These are phyloP conservation scores for Semaprochilodus insignis DNA, from an alignment of 2,797 vertebrate genomes.

Conservation along the genomic window DNA sequence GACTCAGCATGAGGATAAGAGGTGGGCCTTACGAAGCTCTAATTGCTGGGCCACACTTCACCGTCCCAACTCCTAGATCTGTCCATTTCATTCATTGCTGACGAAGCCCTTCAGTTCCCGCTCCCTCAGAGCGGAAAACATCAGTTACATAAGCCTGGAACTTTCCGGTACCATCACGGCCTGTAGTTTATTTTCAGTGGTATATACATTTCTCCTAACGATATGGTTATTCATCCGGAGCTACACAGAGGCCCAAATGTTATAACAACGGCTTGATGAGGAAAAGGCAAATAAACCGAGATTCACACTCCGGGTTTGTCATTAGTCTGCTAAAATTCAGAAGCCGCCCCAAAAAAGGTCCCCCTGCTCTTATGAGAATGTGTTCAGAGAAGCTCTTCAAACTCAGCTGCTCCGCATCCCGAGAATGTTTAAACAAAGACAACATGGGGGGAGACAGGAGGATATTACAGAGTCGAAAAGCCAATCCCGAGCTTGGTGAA, in stretches of 20 bases:
- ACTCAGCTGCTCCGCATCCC: slow-evolving; percentile 67
- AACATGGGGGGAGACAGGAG: slow-evolving; percentile 64
- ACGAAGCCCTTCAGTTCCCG: slow-evolving; percentile 65
- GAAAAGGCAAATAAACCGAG: slow-evolving; percentile 38
- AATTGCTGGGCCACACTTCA: slow-evolving; percentile 68
- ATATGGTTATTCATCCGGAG: slow-evolving; percentile 28
- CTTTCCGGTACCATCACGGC: neutral
- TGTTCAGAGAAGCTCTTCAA: slow-evolving; percentile 51
- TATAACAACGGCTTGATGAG: slow-evolving; percentile 24
- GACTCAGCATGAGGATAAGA: slow-evolving; percentile 63
- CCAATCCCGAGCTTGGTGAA: neutral
- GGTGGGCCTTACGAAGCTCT: slow-evolving; percentile 68
- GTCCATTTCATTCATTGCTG: slow-evolving; percentile 52
- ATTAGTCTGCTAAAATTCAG: slow-evolving; percentile 50
- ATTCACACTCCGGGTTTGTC: slow-evolving; percentile 2
- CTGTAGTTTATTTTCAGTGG: slow-evolving; percentile 49
- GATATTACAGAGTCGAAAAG: slow-evolving; percentile 69
- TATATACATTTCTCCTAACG: slow-evolving; percentile 57
- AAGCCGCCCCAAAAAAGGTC: slow-evolving; percentile 10
- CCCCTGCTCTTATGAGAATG: neutral
- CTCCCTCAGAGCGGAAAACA: slow-evolving; percentile 29
- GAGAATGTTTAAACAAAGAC: slow-evolving; percentile 73
- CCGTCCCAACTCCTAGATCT: slow-evolving; percentile 60
- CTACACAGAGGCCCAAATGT: slow-evolving; percentile 56
- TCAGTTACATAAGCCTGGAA: slow-evolving; percentile 25